Evolutionary conservation across 2,113 vertebrate species (phyloP), one percentile per base, ranked within the genome.

Genomic region (Hippocampus zosterae): DNA sequence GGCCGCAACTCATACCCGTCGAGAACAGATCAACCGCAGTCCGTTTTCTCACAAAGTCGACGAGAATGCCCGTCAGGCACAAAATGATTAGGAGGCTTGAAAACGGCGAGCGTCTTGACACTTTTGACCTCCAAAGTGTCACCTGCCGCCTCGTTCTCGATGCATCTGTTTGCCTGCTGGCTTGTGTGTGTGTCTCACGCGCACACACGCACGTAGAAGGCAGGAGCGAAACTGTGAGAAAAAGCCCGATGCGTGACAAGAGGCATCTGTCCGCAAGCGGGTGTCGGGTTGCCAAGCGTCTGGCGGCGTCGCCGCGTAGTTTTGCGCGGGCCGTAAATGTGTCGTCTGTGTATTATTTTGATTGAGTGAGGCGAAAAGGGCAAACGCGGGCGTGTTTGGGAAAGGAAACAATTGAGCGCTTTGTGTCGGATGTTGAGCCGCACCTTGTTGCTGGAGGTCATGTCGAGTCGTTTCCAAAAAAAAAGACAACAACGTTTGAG

Each of bases 301-400:
- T 78, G 21, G 73, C 73, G n/a, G 21, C 44, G 71, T 77, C 59
- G 7, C 63, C 59, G 7, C 63, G 64, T 21, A 37, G 77, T 66
- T 57, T 52, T 57, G 48, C 44, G 55, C 41, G 61, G 25, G 25
- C 65, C 61, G 1, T 23, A 68, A 79, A 83, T 69, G 67, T 60
- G 10, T 77, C 61, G 15, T 65, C 9, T 75, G 25, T 69, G 71
- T 74, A 62, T 64, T 75, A 57, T 56, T 79, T 73, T 67, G 61
- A 70, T 81, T 76, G 10, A 78, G 10, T 73, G 67, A 65, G 65
- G 71, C 80, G 37, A 63, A 69, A 72, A 73, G 70, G 41, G 46
- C 66, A 80, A 72, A 71, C 57, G 65, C 37, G 33, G 77, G 57
- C 11, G 23, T 37, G 33, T 74, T 74, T 81, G 67, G 33, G 64